Evolutionary conservation across 2,888 invertebrate genomes (phyloP), one percentile per base, ranked within the genome.

Genomic region (Monoplex corrugatus): DNA sequence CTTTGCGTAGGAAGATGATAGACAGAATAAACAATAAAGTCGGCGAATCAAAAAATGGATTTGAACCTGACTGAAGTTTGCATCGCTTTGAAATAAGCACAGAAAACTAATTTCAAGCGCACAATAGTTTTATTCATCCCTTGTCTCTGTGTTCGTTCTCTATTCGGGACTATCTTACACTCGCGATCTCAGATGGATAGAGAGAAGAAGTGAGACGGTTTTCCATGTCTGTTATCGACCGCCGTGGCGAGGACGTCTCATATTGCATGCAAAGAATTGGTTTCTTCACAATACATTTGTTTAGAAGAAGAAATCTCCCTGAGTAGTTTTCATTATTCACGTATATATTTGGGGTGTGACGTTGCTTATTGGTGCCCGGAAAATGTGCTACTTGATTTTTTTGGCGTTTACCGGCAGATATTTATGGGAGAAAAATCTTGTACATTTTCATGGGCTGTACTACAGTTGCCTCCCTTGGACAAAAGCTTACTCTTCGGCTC

Each of bases 1-100:
- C 88, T 8, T 13, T 50, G 88, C 88, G 88, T 82, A 88, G 80
- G 88, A 83, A 88, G 57, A 88, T 88, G 78, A 75, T 35, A 87
- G 78, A 75, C 75, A 68, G 87, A 87, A 87, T 87, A 87, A 87
- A 87, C 87, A 75, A 87, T 45, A 87, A 16, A 87, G 19, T 40
- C 45, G n/a, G 32, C 32, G 23, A 35, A 50, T 35, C 16, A 32
- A 44, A 5, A 50, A 57, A 57, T 23, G 16, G 3, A 35, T 50
- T 2, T 19, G 16, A 35, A 32, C 38, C 13, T 84, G 23, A 38
- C 5, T 1, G 38, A 50, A 13, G 2, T 38, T 38, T 38, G n/a
- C 2, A 85, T 63, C 2, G 5, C 32, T 23, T 50, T 3, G 38
- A 19, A 50, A 57, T 23, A 38, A 2, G n/a, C 35, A 35, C 35